Percentiles rank a stretch among this genome's conserved stretches.
Conservation (phyloP, 2,888 invertebrate genomes). For the Exocentrus adspersus region DNA sequence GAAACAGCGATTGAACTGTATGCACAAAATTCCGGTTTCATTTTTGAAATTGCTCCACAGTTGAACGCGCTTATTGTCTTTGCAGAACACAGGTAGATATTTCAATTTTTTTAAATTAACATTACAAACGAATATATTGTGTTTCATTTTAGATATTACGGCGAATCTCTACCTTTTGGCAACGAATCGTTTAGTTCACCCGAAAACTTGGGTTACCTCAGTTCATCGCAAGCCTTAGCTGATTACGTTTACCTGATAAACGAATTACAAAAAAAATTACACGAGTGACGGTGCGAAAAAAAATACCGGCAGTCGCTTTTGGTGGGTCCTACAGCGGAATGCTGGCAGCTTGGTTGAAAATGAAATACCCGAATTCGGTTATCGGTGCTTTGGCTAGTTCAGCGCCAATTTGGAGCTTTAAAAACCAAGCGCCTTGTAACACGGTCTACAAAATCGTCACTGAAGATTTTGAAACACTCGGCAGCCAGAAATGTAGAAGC, state of each 20-base stretch:
- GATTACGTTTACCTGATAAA: constrained; percentile 88
- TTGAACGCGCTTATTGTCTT: constrained; percentile 86
- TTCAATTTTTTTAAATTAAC: too few species aligned
- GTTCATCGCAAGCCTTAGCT: constrained; percentile 91
- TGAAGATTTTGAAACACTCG: constrained; percentile 71
- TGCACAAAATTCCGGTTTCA: constrained; percentile 90
- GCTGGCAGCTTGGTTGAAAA: constrained; percentile 94
- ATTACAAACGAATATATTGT: too few species aligned
- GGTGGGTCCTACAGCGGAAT: constrained; percentile 97
- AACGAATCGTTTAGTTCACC: constrained; percentile 75
- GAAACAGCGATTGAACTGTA: constrained; percentile 93
- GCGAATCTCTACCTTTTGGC: constrained; percentile 88
- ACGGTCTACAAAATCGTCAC: constrained; percentile 82
- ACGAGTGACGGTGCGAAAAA: constrained; percentile 51
- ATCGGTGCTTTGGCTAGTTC: constrained; percentile 91
- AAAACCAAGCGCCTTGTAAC: constrained; percentile 80
- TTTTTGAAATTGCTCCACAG: constrained; percentile 89
- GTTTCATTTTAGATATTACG: constrained; percentile 86
- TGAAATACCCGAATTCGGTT: constrained; percentile 93
- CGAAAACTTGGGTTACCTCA: constrained; percentile 82
- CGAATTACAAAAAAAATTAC: constrained; percentile 64
- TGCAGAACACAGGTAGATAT: constrained; percentile 93
- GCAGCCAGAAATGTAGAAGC: constrained; percentile 70
- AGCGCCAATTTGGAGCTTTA: constrained; percentile 90
- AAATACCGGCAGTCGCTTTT: constrained; percentile 84